Percentiles rank a stretch among this genome's conserved stretches.
These are phyloP conservation scores for Drosophila melanogaster DNA, from an alignment of 1,140 invertebrate genomes.

Conservation along the genomic window DNA sequence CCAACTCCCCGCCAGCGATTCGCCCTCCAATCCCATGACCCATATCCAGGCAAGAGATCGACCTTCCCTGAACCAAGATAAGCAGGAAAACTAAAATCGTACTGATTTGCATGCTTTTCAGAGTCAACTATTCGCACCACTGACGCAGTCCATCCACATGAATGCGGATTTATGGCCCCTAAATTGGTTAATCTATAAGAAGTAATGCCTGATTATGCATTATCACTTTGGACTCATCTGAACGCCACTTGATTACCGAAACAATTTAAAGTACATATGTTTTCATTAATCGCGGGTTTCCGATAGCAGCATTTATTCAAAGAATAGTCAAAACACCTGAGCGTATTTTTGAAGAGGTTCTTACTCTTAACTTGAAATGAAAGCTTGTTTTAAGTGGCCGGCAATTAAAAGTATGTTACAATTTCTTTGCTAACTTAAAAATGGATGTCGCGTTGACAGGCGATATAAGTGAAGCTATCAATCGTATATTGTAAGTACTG, in stretches of 20 bases:
- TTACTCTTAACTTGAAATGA: neutral
- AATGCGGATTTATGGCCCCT: slow-evolving; percentile 33
- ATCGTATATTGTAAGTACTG: neutral
- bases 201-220: slow-evolving; percentile 34
- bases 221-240: slow-evolving; percentile 23
- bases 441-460: neutral
- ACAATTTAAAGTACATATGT: slow-evolving; percentile 34
- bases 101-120: slow-evolving; percentile 36
- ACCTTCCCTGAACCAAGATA: neutral
- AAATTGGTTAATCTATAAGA: slow-evolving; percentile 31
- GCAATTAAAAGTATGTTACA: neutral
- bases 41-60: slow-evolving; percentile 5
- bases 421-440: neutral
- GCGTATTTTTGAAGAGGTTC: too few species aligned
- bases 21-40: slow-evolving; percentile 50
- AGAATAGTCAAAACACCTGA: too few species aligned
- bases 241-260: slow-evolving; percentile 53
- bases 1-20: slow-evolving; percentile 64
- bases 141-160: slow-evolving; percentile 14
- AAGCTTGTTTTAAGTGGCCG: neutral
- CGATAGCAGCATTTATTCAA: slow-evolving; percentile 8
- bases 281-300: slow-evolving; percentile 12
- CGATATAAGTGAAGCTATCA: neutral
- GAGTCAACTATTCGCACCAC: slow-evolving; percentile 9
- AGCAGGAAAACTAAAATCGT: slow-evolving; percentile 12